Percentiles rank a stretch among this genome's conserved stretches.
Evolutionary conservation across 2,113 vertebrate species (phyloP).

Genomic region (Himantopus leucocephalus): DNA sequence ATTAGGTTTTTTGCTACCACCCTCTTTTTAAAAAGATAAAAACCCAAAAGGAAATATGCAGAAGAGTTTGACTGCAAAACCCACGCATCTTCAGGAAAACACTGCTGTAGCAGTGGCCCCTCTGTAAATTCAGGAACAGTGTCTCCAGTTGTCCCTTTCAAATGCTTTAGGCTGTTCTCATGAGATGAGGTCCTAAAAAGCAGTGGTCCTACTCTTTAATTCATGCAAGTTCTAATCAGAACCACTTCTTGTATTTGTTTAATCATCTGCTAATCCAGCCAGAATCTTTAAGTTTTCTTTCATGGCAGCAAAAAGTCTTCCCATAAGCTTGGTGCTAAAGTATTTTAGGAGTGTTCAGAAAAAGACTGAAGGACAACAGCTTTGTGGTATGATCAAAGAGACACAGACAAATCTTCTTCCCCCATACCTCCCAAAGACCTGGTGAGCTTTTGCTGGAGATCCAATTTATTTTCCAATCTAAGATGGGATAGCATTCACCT

Average conservation of each 20-base stretch:
- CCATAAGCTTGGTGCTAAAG: not conserved
- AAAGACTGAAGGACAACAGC: not conserved
- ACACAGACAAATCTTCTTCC: not conserved
- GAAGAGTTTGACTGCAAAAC: not conserved
- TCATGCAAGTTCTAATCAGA: not conserved
- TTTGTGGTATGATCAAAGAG: not conserved
- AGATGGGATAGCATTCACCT: not conserved
- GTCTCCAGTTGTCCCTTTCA: not conserved
- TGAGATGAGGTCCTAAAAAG: not conserved
- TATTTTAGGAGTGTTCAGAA: not conserved
- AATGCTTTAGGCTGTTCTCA: not conserved
- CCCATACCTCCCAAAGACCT: not conserved
- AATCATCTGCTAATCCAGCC: not conserved
- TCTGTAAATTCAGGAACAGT: not conserved
- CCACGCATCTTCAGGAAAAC: not conserved
- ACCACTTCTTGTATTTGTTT: not conserved
- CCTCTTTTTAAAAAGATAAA: not conserved
- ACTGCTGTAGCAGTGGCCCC: not conserved
- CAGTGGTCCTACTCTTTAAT: not conserved
- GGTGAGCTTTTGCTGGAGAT: not conserved
- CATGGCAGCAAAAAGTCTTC: not conserved
- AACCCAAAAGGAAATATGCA: not conserved
- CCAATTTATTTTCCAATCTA: not conserved
- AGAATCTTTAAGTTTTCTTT: not conserved
- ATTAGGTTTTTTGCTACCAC: not conserved